These are phyloP conservation scores for Eilema depressum DNA, from an alignment of 2,888 invertebrate genomes.

Conservation along the genomic window DNA sequence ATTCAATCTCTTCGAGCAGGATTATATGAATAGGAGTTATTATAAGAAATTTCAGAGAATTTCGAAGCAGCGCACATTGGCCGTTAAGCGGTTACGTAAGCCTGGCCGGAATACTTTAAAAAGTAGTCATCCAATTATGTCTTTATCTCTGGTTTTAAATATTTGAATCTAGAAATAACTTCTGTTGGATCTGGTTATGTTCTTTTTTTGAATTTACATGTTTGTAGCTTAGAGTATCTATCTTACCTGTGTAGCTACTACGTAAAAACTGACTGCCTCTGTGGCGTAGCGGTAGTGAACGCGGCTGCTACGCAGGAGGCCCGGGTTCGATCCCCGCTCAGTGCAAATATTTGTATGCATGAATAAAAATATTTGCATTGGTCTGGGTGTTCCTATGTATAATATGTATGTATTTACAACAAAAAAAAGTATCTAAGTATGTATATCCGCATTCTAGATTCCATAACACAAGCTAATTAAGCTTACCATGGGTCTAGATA, in stretches of 20 bases:
- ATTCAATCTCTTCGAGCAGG: conserved; percentile 12
- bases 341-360: too few species aligned
- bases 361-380: too few species aligned
- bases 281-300: too few species aligned
- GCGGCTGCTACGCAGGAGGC: too few species aligned
- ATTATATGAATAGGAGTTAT: conserved; percentile 8
- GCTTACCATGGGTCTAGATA: too few species aligned
- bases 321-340: too few species aligned
- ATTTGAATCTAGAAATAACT: conserved; percentile 27
- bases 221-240: neutral
- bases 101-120: conserved; percentile 14
- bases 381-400: too few species aligned
- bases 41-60: conserved; percentile 29
- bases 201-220: neutral
- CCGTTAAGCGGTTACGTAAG: conserved; percentile 34
- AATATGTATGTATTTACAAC: too few species aligned
- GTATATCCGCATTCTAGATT: too few species aligned
- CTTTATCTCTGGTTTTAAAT: conserved; percentile 17
- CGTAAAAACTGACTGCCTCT: too few species aligned
- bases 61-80: conserved; percentile 16
- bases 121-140: conserved; percentile 30
- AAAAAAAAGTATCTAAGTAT: too few species aligned
- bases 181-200: conserved; percentile 24
- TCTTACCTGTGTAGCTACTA: conserved; percentile 4
- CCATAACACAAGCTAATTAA: too few species aligned